Evolutionary conservation across 2,113 vertebrate genomes (phyloP).

Genomic region (Lutjanus erythropterus): DNA sequence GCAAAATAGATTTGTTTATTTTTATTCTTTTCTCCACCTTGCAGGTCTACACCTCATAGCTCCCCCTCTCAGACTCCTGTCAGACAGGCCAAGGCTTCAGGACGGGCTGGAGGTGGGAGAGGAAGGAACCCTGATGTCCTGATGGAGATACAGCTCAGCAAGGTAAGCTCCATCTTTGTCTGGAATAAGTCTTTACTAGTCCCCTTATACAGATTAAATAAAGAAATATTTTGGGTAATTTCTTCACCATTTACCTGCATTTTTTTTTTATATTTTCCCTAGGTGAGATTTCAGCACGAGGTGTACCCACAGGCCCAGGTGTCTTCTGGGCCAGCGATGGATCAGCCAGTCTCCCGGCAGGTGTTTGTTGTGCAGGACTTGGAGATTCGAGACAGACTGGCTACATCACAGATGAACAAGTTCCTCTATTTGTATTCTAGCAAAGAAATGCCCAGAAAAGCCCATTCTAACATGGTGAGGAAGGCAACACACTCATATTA

Average conservation of each 20-base stretch:
- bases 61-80: constrained; percentile 95
- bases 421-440: constrained; percentile 97
- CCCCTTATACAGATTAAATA: background rate
- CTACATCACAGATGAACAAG: constrained; percentile 98
- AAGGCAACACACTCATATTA: background rate
- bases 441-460: constrained; percentile 96
- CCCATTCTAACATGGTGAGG: constrained; percentile 95
- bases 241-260: background rate
- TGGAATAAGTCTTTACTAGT: background rate
- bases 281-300: constrained; percentile 98
- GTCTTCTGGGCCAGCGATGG: constrained; percentile 78
- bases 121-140: constrained; percentile 94
- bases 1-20: constrained; percentile 11
- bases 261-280: constrained; percentile 21
- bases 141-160: constrained; percentile 98
- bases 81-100: constrained; percentile 84
- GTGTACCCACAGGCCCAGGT: constrained; percentile 88
- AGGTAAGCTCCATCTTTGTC: constrained; percentile 80
- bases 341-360: constrained; percentile 94
- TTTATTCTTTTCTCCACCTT: background rate
- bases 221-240: rapidly evolving
- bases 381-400: constrained; percentile 95
- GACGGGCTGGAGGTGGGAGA: constrained; percentile 86
- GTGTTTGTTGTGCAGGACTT: constrained; percentile 96
- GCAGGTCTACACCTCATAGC: constrained; percentile 90